phyloP scores from a whole-genome alignment of 2,888 invertebrate species.

The Cheilosia vulpina region DNA sequence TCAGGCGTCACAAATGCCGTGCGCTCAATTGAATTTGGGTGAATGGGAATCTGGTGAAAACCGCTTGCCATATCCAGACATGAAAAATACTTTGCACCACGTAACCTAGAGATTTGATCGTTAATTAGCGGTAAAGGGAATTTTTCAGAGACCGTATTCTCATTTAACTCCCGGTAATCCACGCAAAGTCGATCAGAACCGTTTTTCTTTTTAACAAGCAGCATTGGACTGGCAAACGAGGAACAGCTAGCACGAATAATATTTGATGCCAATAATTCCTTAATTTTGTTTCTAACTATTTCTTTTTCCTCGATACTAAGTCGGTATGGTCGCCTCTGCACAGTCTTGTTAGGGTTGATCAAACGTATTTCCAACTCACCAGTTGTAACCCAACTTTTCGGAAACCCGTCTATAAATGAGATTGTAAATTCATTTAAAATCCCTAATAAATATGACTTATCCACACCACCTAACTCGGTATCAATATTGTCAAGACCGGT shows the following conservation, averaged over 20 bases:
- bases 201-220: slow-evolving; percentile 35
- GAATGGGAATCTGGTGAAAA: no score
- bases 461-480: slow-evolving; percentile 1
- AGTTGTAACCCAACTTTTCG: slow-evolving; percentile 20
- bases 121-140: slow-evolving; percentile 22
- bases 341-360: slow-evolving; percentile 34
- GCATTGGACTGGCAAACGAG: slow-evolving; percentile 31
- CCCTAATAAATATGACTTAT: slow-evolving; percentile 1
- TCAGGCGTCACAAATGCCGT: slow-evolving; percentile 51
- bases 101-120: slow-evolving; percentile 33
- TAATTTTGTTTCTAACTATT: slow-evolving; percentile 24
- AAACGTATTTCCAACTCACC: slow-evolving; percentile 39
- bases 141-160: slow-evolving; percentile 18
- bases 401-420: slow-evolving; percentile 26
- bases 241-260: slow-evolving; percentile 34
- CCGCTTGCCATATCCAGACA: slow-evolving; percentile 53
- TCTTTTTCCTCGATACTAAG: slow-evolving; percentile 26
- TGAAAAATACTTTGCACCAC: slow-evolving; percentile 44
- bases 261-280: slow-evolving; percentile 27
- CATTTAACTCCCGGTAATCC: slow-evolving; percentile 35
- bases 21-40: no score
- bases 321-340: slow-evolving; percentile 26
- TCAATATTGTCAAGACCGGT: slow-evolving; percentile 4
- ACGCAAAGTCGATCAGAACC: slow-evolving; percentile 28
- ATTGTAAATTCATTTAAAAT: slow-evolving; percentile 14